phyloP scores from a whole-genome alignment of 2,113 vertebrate genomes.

The Zapus hudsonius region DNA sequence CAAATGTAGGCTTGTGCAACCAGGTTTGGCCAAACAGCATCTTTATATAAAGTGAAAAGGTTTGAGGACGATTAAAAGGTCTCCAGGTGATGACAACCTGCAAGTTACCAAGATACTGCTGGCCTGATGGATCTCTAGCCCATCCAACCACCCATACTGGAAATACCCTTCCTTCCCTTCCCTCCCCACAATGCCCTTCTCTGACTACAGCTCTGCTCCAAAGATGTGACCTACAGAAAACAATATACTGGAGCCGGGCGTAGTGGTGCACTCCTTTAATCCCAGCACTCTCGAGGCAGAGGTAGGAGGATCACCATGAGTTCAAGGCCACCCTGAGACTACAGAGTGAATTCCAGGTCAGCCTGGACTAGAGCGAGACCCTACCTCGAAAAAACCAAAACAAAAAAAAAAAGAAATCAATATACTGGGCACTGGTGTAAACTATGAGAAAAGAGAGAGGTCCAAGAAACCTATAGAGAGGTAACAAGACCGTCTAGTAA shows the following conservation, averaged over 20 bases:
- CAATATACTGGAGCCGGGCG: accelerated
- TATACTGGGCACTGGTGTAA: accelerated
- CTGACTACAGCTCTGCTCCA: background rate
- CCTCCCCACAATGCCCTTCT: background rate
- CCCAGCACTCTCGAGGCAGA: no score
- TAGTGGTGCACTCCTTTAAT: no score
- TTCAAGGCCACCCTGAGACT: no score
- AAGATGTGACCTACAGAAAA: background rate
- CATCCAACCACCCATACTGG: no score
- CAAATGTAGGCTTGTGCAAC: background rate
- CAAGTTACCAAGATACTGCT: accelerated
- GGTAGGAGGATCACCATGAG: no score
- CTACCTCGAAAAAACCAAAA: no score
- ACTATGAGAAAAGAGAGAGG: accelerated
- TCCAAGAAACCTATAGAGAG: accelerated
- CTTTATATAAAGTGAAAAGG: accelerated
- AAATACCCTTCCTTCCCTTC: background rate
- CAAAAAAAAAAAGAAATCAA: no score
- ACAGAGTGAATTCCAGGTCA: no score
- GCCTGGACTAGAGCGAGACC: no score
- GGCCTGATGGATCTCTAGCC: background rate
- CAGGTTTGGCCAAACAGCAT: background rate
- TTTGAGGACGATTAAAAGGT: background rate
- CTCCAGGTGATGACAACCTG: accelerated
- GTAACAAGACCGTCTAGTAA: accelerated